Conservation (phyloP, 2,888 invertebrate species). For the Brachypalpus laphriformis region DNA sequence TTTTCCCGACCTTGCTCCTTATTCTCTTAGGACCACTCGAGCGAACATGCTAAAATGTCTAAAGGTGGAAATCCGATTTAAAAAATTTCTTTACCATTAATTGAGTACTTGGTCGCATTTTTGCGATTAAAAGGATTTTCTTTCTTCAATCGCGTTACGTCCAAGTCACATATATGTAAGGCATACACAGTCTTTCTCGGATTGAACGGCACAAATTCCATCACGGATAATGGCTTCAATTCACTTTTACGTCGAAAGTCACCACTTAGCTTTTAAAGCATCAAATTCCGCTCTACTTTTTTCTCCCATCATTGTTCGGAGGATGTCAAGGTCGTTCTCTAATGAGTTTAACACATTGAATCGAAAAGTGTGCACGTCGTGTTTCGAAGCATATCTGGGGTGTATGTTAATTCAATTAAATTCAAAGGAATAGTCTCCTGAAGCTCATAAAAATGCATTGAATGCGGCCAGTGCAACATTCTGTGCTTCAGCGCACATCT, state of each 20-base stretch:
- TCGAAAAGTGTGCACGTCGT: slow-evolving; percentile 31
- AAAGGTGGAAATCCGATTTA: neutral
- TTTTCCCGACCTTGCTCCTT: too few species aligned
- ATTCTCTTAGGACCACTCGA: too few species aligned
- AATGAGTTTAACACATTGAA: slow-evolving; percentile 32
- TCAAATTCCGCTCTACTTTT: slow-evolving; percentile 18
- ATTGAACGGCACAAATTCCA: slow-evolving; percentile 5
- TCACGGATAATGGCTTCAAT: slow-evolving; percentile 29
- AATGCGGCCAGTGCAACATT: slow-evolving; percentile 34
- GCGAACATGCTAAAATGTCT: neutral
- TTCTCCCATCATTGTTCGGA: slow-evolving; percentile 1
- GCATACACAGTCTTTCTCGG: neutral
- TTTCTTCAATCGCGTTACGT: neutral
- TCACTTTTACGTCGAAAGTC: slow-evolving; percentile 23
- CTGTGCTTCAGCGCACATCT: slow-evolving; percentile 31
- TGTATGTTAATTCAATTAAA: slow-evolving; percentile 51
- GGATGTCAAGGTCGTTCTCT: slow-evolving; percentile 25
- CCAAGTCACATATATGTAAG: neutral
- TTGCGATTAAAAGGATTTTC: neutral
- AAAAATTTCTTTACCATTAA: neutral
- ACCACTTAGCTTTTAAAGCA: slow-evolving; percentile 29
- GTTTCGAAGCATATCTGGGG: neutral
- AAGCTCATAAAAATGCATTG: slow-evolving; percentile 27
- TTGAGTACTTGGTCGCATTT: neutral
- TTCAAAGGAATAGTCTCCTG: slow-evolving; percentile 3